Evolutionary conservation across 2,888 invertebrate genomes (phyloP), one percentile per base, ranked within the genome.

Genomic region (Xestia rhomboidea): DNA sequence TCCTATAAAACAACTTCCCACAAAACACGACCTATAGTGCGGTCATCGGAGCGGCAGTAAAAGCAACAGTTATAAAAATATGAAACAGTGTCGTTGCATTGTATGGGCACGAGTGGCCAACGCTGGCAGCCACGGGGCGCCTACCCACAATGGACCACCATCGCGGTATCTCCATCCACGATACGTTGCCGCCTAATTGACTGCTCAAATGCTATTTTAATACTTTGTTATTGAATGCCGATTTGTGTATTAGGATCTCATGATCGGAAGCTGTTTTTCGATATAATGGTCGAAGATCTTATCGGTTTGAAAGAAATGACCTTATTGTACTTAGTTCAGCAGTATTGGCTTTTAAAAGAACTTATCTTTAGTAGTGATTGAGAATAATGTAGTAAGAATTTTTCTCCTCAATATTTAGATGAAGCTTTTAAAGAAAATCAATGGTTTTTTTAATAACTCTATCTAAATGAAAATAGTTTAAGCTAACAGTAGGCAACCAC

Each of bases 131-230:
- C 92, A 83, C 95, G 92, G 93, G 93, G 95, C 87, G 93, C 90
- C 94, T 82, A 77, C 78, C 93, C 91, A 96, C 96, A 96, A 96
- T 96, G 95, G 95, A 93, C 96, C 96, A 95, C 96, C 96, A 96
- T 96, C 87, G 93, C 91, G 94, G 93, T 96, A 96, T 96, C 96
- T 94, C 94, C 96, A 96, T 95, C 95, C 94, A 93, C 96, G 95
- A 95, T 95, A 95, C 93, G 93, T 94, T 94, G 92, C 94, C 95
- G 96, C 96, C 95, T 95, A 96, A 96, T 96, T 96, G 96, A 96
- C 94, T 96, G 92, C 96, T 96, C 95, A 96, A 96, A 95, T 91
- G 93, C 92, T 94, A 95, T 94, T 95, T 94, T 95, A 95, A 96
- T 96, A 95, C 93, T 93, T 94, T 92, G 91, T 94, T 95, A 95